phyloP scores from a whole-genome alignment of 2,888 invertebrate species.

The Portevinia maculata region DNA sequence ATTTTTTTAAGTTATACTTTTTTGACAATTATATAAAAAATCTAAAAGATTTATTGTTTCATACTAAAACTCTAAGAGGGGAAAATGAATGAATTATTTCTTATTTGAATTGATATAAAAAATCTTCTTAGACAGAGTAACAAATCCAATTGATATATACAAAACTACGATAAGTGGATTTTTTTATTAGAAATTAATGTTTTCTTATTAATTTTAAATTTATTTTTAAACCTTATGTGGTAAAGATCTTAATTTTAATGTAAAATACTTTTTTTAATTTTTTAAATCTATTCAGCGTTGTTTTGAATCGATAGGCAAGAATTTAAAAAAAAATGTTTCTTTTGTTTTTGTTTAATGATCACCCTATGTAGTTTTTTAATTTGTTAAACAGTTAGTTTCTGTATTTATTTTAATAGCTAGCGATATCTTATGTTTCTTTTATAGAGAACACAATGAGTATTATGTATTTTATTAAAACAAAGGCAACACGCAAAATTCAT shows the following conservation, averaged over 20 bases:
- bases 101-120: conserved; percentile 29
- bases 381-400: too few species aligned
- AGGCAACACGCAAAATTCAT: conserved; percentile 46
- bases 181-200: neutral
- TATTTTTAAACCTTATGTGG: conserved; percentile 34
- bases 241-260: conserved; percentile 42
- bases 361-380: conserved; percentile 14
- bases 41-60: conserved; percentile 43
- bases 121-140: conserved; percentile 25
- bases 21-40: conserved; percentile 31
- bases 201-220: neutral
- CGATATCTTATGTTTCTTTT: conserved; percentile 36
- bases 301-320: conserved; percentile 64
- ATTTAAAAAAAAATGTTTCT: conserved; percentile 12
- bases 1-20: conserved; percentile 5
- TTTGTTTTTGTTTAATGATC: conserved; percentile 37
- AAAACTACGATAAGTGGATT: conserved; percentile 23
- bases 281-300: conserved; percentile 68
- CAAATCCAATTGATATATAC: conserved; percentile 39
- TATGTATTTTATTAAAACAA: conserved; percentile 7
- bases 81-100: conserved; percentile 8
- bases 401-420: conserved; percentile 35
- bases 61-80: conserved; percentile 20
- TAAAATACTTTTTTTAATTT: conserved; percentile 34
- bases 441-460: conserved; percentile 34